phyloP scores from a whole-genome alignment of 2,888 invertebrate genomes.

The Aspidiotus rigidus region DNA sequence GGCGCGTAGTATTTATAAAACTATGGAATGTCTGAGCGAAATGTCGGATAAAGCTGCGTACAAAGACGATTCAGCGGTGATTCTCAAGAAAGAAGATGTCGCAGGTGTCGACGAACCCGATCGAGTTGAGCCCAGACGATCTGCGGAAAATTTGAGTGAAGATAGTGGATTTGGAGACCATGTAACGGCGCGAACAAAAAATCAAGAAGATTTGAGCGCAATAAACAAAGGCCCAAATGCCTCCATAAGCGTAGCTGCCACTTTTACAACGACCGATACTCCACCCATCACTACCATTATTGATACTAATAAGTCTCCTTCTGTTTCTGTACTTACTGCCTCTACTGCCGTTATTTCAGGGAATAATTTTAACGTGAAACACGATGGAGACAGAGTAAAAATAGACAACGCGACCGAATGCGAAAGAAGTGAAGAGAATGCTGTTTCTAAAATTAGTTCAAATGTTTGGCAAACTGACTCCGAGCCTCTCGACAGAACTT shows the following conservation, averaged over 20 bases:
- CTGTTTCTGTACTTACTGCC: neutral
- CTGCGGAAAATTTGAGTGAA: conserved; percentile 68
- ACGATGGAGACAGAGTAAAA: neutral
- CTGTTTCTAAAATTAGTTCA: conserved; percentile 38
- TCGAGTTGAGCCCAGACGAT: conserved; percentile 40
- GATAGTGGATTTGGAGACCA: conserved; percentile 55
- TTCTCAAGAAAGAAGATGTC: conserved; percentile 39
- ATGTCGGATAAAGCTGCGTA: conserved; percentile 26
- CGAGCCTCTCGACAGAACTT: conserved; percentile 39
- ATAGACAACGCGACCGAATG: conserved; percentile 37
- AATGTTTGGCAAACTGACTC: conserved; percentile 42
- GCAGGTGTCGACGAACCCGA: conserved; percentile 37
- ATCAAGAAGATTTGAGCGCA: conserved; percentile 10
- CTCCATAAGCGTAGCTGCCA: conserved; percentile 34
- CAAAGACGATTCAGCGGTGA: conserved; percentile 10
- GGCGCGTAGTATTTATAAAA: conserved; percentile 38
- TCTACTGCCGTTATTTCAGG: neutral
- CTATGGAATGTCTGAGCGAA: conserved; percentile 39
- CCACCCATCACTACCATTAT: neutral
- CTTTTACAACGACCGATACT: conserved; percentile 24
- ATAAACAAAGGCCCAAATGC: conserved; percentile 24
- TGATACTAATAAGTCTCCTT: neutral
- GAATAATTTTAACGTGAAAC: neutral
- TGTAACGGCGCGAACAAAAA: conserved; percentile 36
- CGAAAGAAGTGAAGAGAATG: too few relatives aligned